Evolutionary conservation across 2,888 invertebrate genomes (phyloP).

Genomic region (Epirrita christyi): DNA sequence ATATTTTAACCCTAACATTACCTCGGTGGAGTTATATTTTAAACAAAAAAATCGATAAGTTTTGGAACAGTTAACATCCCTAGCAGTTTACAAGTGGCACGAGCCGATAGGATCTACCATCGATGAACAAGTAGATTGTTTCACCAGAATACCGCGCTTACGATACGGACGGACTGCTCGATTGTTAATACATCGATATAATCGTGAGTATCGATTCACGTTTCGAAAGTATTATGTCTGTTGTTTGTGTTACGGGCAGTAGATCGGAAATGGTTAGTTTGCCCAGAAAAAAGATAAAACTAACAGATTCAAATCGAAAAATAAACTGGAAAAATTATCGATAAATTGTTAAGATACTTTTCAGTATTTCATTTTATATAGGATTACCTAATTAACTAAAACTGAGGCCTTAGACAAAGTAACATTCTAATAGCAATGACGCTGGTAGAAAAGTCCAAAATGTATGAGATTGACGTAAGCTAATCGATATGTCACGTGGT

Average conservation of each 20-base stretch:
- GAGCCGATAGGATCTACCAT: slow-evolving; percentile 77
- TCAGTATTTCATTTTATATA: neutral
- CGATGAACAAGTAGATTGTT: slow-evolving; percentile 82
- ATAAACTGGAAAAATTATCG: too few relatives aligned
- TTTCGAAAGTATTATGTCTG: slow-evolving; percentile 52
- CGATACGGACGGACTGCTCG: slow-evolving; percentile 57
- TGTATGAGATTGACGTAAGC: too few relatives aligned
- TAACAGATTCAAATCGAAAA: too few relatives aligned
- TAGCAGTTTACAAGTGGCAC: slow-evolving; percentile 79
- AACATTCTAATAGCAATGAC: too few relatives aligned
- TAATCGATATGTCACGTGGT: too few relatives aligned
- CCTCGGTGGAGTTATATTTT: neutral
- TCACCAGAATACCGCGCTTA: slow-evolving; percentile 67
- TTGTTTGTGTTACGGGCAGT: slow-evolving; percentile 22
- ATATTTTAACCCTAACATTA: too few relatives aligned
- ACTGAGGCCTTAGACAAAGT: too few relatives aligned
- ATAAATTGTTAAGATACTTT: too few relatives aligned
- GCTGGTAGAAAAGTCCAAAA: too few relatives aligned
- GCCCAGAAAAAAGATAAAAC: neutral
- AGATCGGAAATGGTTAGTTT: neutral
- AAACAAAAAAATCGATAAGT: slow-evolving; percentile 43
- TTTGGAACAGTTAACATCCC: slow-evolving; percentile 48
- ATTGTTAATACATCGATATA: slow-evolving; percentile 63
- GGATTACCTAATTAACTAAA: too few relatives aligned
- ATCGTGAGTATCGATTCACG: slow-evolving; percentile 65